These are phyloP conservation scores for Pyrgus malvae DNA, from an alignment of 2,888 invertebrate species.

Conservation along the genomic window DNA sequence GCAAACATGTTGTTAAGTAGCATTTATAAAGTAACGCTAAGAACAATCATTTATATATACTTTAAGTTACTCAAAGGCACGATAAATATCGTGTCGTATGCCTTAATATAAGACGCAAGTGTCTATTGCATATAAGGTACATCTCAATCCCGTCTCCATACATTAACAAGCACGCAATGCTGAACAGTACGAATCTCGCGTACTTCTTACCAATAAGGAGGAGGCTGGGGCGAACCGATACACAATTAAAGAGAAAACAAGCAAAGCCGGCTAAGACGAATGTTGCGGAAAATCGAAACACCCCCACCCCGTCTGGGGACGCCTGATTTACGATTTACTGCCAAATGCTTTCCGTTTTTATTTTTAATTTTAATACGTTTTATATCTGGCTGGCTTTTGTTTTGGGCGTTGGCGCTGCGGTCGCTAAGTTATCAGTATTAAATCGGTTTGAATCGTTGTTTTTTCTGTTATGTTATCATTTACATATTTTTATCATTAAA, in stretches of 20 bases:
- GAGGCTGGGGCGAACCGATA: slow-evolving; percentile 63
- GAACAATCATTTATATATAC: too few relatives aligned
- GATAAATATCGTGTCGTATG: too few relatives aligned
- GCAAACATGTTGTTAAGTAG: too few relatives aligned
- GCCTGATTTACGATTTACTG: slow-evolving; percentile 73
- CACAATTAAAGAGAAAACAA: slow-evolving; percentile 79
- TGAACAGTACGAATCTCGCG: slow-evolving; percentile 5
- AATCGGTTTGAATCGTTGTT: slow-evolving; percentile 27
- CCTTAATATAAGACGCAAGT: too few relatives aligned
- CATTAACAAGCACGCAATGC: slow-evolving; percentile 9
- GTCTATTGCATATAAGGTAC: background rate
- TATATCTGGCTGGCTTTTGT: slow-evolving; percentile 26
- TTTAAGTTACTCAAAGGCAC: too few relatives aligned
- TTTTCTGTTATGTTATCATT: background rate
- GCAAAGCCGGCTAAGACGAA: slow-evolving; percentile 76
- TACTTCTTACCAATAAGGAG: slow-evolving; percentile 29
- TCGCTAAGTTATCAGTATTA: slow-evolving; percentile 27
- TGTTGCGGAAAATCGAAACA: slow-evolving; percentile 80
- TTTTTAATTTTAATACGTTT: slow-evolving; percentile 49
- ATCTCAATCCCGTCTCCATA: slow-evolving; percentile 9
- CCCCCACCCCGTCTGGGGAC: slow-evolving; percentile 62
- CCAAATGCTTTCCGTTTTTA: slow-evolving; percentile 55
- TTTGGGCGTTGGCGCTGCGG: slow-evolving; percentile 24
- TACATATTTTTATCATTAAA: too few relatives aligned
- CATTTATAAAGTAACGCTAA: too few relatives aligned